A percentile compares a stretch with the other conserved stretches of the same genome.
Conservation (phyloP, 2,113 vertebrate species). For the Otis tarda region DNA sequence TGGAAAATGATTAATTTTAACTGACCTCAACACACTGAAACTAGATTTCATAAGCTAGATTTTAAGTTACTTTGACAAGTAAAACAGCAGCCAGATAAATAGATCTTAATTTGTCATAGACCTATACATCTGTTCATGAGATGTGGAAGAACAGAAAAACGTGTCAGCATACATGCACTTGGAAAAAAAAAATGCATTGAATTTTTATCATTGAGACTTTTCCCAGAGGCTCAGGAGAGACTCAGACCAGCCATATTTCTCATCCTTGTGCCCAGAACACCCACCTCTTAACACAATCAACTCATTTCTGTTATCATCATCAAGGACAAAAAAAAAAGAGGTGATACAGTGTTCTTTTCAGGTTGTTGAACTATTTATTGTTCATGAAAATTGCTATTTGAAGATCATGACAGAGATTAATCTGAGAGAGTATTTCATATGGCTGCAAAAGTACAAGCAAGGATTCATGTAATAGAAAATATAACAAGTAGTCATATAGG, state of each 20-base stretch:
- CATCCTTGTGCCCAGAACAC: neutral
- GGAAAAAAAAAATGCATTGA: neutral
- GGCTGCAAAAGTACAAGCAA: neutral
- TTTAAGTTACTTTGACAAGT: neutral
- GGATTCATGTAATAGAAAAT: neutral
- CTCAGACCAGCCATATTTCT: neutral
- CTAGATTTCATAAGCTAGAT: neutral
- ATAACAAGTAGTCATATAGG: neutral
- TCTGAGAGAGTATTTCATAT: neutral
- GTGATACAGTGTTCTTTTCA: neutral
- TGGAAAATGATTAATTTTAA: neutral
- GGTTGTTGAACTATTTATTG: neutral
- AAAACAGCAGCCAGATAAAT: neutral
- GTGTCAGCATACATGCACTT: neutral
- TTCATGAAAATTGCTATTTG: neutral
- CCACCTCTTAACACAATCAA: neutral
- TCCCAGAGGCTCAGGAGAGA: neutral
- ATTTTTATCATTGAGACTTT: neutral
- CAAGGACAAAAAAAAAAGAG: neutral
- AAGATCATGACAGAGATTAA: neutral
- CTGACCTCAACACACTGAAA: neutral
- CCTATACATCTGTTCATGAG: neutral
- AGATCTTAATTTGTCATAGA: neutral
- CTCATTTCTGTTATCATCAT: neutral
- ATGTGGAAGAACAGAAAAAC: neutral